A percentile compares a stretch with the other conserved stretches of the same genome.
phyloP scores from a whole-genome alignment of 2,888 invertebrate genomes.

The Oscheius sp. region DNA sequence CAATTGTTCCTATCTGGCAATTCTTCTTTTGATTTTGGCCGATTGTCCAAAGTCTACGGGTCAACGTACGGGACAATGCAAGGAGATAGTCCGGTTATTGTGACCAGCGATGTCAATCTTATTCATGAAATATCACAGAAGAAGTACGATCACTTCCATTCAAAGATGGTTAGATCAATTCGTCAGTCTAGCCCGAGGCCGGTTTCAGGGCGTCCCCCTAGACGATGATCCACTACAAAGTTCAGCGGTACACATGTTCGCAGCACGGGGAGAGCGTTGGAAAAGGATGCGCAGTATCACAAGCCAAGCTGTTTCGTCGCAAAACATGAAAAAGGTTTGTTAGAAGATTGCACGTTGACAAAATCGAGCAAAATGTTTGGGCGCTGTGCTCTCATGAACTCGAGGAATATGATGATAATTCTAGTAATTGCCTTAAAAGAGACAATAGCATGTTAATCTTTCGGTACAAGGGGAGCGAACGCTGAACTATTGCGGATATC shows the following conservation, averaged over 20 bases:
- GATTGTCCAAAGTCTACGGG: slow-evolving; percentile 24
- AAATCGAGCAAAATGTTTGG: too few species aligned
- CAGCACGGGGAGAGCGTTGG: slow-evolving; percentile 76
- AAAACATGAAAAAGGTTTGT: slow-evolving; percentile 50
- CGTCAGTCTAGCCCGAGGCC: not conserved
- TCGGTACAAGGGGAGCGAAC: not conserved
- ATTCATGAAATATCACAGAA: slow-evolving; percentile 51
- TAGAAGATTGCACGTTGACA: not conserved
- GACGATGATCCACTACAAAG: slow-evolving; percentile 37
- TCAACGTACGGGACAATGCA: slow-evolving; percentile 48
- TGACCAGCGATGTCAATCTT: slow-evolving; percentile 52
- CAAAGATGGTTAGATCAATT: slow-evolving; percentile 44
- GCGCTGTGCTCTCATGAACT: not conserved
- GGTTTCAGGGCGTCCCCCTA: slow-evolving; percentile 33
- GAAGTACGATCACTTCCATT: slow-evolving; percentile 51
- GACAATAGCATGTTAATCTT: too few species aligned
- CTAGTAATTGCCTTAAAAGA: too few species aligned
- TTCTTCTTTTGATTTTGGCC: slow-evolving; percentile 23
- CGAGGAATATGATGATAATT: not conserved
- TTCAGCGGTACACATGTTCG: slow-evolving; percentile 73
- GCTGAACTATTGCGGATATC: too few species aligned
- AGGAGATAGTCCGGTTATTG: slow-evolving; percentile 45
- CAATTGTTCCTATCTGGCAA: slow-evolving; percentile 22
- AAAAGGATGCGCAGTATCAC: slow-evolving; percentile 76
- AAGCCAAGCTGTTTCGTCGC: slow-evolving; percentile 65